These are phyloP conservation scores for Leucoma salicis DNA, from an alignment of 2,888 invertebrate species.

Conservation along the genomic window DNA sequence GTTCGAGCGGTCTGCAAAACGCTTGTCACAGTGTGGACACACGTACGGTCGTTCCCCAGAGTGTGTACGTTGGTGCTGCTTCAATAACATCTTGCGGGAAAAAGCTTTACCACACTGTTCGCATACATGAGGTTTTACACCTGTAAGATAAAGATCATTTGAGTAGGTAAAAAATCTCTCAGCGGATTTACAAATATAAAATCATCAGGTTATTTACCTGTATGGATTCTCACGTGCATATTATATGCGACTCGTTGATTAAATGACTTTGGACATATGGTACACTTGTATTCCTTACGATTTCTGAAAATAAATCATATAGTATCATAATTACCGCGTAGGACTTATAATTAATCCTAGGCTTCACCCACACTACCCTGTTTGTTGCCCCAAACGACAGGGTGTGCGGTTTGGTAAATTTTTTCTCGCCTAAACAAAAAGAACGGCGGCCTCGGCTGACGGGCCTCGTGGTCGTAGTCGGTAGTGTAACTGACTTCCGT, in stretches of 20 bases:
- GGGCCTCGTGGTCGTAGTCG: no score
- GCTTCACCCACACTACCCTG: no score
- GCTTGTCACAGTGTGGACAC: slow-evolving; percentile 90
- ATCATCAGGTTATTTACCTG: no score
- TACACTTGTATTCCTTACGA: slow-evolving; percentile 90
- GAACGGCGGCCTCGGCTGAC: no score
- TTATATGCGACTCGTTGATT: slow-evolving; percentile 94
- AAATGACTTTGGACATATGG: slow-evolving; percentile 91
- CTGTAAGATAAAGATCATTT: slow-evolving; percentile 60
- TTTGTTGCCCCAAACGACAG: no score
- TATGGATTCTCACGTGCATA: slow-evolving; percentile 92
- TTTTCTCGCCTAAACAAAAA: no score
- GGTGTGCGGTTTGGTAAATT: no score
- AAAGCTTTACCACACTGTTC: slow-evolving; percentile 90
- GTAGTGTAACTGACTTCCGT: no score
- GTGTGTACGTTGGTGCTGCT: slow-evolving; percentile 91
- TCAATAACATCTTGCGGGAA: slow-evolving; percentile 91
- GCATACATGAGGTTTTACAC: slow-evolving; percentile 90
- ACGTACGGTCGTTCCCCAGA: slow-evolving; percentile 91
- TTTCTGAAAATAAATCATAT: slow-evolving; percentile 80
- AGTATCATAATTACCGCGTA: no score
- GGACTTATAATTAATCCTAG: no score
- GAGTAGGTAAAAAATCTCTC: no score
- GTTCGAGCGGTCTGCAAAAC: slow-evolving; percentile 92
- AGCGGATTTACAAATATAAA: no score